Evolutionary conservation across 2,888 invertebrate species (phyloP), one percentile per base, ranked within the genome.

Genomic region (Stegophylla sp.): DNA sequence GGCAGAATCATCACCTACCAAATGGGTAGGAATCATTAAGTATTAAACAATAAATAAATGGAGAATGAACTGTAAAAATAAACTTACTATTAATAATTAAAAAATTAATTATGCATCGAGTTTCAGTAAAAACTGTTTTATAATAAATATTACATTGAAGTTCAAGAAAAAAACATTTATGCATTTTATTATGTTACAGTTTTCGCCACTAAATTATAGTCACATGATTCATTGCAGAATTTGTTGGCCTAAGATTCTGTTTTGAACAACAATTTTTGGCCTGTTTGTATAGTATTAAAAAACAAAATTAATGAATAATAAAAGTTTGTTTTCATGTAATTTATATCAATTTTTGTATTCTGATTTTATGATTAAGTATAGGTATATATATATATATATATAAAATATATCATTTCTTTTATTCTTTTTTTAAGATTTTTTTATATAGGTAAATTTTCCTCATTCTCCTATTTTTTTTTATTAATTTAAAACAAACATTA

Each of bases 11-110:
- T 56, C 79, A 61, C 79, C 79, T 79, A 79, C 79, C 79, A 79
- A 79, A 79, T 79, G 79, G n/a, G 79, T 79, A 79, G 79, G 79
- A 69, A 79, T 79, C 79, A 79, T 79, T 79, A 71, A 79, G 79
- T 79, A 79, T 79, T 79, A 69, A 59, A 61, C 69, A 69, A 79
- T 79, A 79, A 71, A 79, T 71, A 61, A 71, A 51, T 79, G 79
- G 79, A 79, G 79, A 79, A 79, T 79, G 79, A 79, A 71, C 69
- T 79, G 79, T 79, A 71, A 41, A 71, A 79, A 71, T 43, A 69
- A 71, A 61, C 43, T 71, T 53, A 75, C n/a, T n/a, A 71, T 61
- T 51, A 79, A 69, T 56, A 77, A 56, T 67, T 61, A 67, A 77
- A 53, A 59, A 67, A 67, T 56, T 56, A 59, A 69, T 28, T 56